Conservation (phyloP, 2,888 invertebrate genomes). For the Cordilura impudica region DNA sequence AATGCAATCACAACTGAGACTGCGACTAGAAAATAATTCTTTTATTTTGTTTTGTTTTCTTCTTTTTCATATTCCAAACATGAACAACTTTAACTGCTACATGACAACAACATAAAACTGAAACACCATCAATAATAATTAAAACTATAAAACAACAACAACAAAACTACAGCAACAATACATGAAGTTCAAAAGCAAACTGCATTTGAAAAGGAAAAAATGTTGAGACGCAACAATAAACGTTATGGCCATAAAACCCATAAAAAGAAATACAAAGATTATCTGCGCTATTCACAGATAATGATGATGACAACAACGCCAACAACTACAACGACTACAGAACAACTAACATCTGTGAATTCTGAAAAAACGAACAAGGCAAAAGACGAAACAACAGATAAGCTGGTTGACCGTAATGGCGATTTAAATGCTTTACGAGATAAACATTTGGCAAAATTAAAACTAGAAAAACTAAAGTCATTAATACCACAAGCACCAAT, state of each 20-base stretch:
- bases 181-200: slow-evolving; percentile 37
- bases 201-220: slow-evolving; percentile 73
- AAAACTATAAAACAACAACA: background rate
- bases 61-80: slow-evolving; percentile 13
- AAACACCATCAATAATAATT: slow-evolving; percentile 22
- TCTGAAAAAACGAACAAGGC: slow-evolving; percentile 2
- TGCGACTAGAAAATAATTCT: background rate
- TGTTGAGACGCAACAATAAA: slow-evolving; percentile 70
- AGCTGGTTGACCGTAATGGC: slow-evolving; percentile 12
- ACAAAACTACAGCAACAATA: slow-evolving; percentile 16
- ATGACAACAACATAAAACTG: slow-evolving; percentile 30
- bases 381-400: slow-evolving; percentile 30
- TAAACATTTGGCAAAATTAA: slow-evolving; percentile 46
- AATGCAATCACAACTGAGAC: background rate
- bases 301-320: slow-evolving; percentile 58
- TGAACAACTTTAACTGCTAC: slow-evolving; percentile 56
- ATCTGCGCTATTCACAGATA: slow-evolving; percentile 65
- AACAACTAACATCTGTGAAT: background rate
- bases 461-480: slow-evolving; percentile 57
- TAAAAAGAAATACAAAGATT: slow-evolving; percentile 76
- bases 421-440: slow-evolving; percentile 26
- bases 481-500: slow-evolving; percentile 64
- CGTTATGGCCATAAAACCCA: slow-evolving; percentile 74
- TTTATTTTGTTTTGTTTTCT: slow-evolving; percentile 2
- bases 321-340: slow-evolving; percentile 11